Evolutionary conservation across 1,140 invertebrate species (phyloP), one percentile per base, ranked within the genome.

Genomic region (Neotoxoptera formosana): DNA sequence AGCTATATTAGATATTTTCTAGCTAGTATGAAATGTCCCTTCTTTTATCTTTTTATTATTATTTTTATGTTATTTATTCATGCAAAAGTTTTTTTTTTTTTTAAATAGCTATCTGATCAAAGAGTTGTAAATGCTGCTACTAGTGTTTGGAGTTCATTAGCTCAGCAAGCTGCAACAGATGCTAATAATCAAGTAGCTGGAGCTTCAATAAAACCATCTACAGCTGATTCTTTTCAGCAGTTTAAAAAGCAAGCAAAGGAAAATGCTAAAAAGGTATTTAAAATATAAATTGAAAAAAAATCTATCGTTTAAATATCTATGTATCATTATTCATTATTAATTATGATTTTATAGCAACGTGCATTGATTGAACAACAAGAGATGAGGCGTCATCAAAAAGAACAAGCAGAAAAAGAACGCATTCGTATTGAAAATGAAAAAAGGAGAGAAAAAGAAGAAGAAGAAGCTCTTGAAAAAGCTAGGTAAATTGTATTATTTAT

Each of bases 181-280:
- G 91, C 94, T 36, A 93, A 94, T 67, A 94, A 94, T 53, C 94
- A 94, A 45, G 94, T 94, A 34, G 86, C 94, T 47, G 94, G 94
- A 45, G 94, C 95, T 76, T 92, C 94, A 83, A 83, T 94, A 30
- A 94, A 94, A 90, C 94, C 94, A 41, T 94, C 94, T 90, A 95
- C 96, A 94, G 95, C 97, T 34, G 95, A 95, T 94, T 96, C 96
- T 94, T 97, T 97, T 94, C 96, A 98, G 95, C 97, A 97, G 94
- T 99, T 99, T 95, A 98, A 98, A 95, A 99, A 99, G 95, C 97
- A 99, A 96, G 98, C 98, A 20, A 98, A 98, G 95, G 98, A 99
- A 95, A 99, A 99, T 95, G 97, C 97, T 93, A 98, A 99, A 95
- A 96, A 98, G 95, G 97, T 97, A 95, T 95, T 95, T 94, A 4